Percentiles rank a stretch among this genome's conserved stretches.
These are phyloP conservation scores for Archocentrus centrarchus DNA, from an alignment of 2,113 vertebrate genomes.

Conservation along the genomic window DNA sequence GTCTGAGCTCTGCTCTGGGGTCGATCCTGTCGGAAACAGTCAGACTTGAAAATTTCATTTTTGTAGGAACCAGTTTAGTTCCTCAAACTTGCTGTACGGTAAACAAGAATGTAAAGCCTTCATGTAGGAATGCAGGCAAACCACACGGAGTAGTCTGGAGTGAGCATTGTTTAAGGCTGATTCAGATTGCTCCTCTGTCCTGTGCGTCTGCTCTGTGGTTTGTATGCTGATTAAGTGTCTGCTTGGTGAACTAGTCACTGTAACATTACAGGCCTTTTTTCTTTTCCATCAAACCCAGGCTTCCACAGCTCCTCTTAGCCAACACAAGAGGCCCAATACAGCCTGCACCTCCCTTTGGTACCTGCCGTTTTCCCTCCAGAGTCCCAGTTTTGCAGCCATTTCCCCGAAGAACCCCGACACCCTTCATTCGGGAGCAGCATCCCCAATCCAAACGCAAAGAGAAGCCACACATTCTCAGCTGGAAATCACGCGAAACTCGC, in stretches of 20 bases:
- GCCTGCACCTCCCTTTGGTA: constrained; percentile 40
- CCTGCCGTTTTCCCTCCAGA: constrained; percentile 31
- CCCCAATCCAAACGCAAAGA: constrained; percentile 40
- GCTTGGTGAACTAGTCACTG: constrained; percentile 48
- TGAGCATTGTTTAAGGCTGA: constrained; percentile 37
- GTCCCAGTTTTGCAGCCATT: constrained; percentile 1
- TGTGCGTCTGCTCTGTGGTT: constrained; percentile 49
- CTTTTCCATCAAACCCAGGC: constrained; percentile 57
- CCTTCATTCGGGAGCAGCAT: constrained; percentile 17
- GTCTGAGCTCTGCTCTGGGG: constrained; percentile 19
- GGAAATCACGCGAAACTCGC: constrained; percentile 66
- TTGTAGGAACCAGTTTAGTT: not conserved
- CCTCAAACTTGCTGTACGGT: constrained; percentile 15
- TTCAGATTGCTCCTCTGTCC: constrained; percentile 40
- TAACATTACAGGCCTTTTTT: constrained; percentile 56
- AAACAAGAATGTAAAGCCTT: constrained; percentile 20
- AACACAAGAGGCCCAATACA: constrained; percentile 56
- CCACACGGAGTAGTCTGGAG: constrained; percentile 27
- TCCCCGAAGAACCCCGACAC: constrained; percentile 38
- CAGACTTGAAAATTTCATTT: not conserved
- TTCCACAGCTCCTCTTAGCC: constrained; percentile 46
- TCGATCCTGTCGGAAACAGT: not conserved
- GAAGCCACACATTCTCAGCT: constrained; percentile 64
- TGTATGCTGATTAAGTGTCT: constrained; percentile 66
- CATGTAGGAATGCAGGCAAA: constrained; percentile 41